phyloP scores from a whole-genome alignment of 2,113 vertebrate species.

The Corythornis cristatus region DNA sequence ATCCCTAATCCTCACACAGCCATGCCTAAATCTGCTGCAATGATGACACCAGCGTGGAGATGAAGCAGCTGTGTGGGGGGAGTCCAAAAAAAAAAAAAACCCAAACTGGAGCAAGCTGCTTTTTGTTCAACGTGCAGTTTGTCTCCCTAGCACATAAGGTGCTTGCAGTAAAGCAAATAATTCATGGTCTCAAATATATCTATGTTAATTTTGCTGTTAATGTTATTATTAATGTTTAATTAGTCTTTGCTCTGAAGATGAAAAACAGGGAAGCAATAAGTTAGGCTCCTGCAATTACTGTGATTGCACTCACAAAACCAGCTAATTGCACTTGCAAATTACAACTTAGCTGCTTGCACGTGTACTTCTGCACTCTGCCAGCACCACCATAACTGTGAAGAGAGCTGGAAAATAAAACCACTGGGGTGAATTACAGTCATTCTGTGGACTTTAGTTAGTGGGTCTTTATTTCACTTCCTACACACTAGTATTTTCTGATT shows the following conservation, averaged over 20 bases:
- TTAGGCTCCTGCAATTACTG: constrained; percentile 70
- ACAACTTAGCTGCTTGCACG: constrained; percentile 68
- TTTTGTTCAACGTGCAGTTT: constrained; percentile 39
- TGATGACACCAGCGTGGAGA: not conserved
- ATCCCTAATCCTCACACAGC: constrained; percentile 31
- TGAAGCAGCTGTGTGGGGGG: constrained; percentile 33
- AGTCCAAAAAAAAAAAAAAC: not conserved
- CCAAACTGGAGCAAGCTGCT: not conserved
- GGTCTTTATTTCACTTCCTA: constrained; percentile 12
- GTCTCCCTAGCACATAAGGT: not conserved
- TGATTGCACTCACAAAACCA: constrained; percentile 71
- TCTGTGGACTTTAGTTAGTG: not conserved
- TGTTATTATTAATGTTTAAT: constrained; percentile 72
- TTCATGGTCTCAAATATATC: constrained; percentile 63
- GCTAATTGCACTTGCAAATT: constrained; percentile 75
- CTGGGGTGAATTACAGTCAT: constrained; percentile 47
- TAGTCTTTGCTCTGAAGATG: constrained; percentile 68
- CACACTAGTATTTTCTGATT: not conserved
- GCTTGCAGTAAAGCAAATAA: constrained; percentile 64
- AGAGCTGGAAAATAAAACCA: constrained; percentile 10
- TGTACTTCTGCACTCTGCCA: constrained; percentile 53
- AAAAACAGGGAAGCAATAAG: constrained; percentile 62
- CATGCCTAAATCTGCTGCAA: constrained; percentile 49
- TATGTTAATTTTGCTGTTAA: constrained; percentile 70
- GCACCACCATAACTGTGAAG: constrained; percentile 39